A percentile compares a stretch with the other conserved stretches of the same genome.
phyloP scores from a whole-genome alignment of 2,113 vertebrate genomes.

The Misgurnus mizolepis region DNA sequence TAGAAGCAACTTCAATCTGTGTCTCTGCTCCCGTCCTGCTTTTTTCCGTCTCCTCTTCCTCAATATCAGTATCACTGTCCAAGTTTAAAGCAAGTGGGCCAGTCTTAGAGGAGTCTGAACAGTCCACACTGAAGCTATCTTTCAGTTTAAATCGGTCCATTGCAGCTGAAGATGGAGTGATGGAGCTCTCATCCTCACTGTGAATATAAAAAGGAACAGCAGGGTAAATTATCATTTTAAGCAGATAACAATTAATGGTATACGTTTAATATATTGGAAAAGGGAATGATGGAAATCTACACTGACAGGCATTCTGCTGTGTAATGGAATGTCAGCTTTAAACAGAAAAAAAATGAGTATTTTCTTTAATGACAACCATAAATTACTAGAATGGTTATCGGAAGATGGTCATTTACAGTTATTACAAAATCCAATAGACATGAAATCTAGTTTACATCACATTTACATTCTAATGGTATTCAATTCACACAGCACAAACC shows the following conservation, averaged over 20 bases:
- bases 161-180: constrained; percentile 60
- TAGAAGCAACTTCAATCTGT: background rate
- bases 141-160: constrained; percentile 53
- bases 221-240: background rate
- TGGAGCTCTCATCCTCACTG: constrained; percentile 73
- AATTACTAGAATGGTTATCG: no score
- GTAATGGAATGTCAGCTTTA: no score
- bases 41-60: constrained; percentile 50
- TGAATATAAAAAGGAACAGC: constrained; percentile 36
- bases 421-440: no score
- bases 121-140: constrained; percentile 49
- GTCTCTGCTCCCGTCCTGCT: constrained; percentile 1
- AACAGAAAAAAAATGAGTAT: background rate
- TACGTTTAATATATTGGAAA: background rate
- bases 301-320: background rate
- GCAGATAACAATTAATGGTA: background rate
- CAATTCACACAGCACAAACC: no score
- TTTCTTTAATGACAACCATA: no score
- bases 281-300: background rate
- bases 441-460: no score
- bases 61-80: constrained; percentile 70
- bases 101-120: constrained; percentile 17
- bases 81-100: constrained; percentile 57
- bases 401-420: no score
- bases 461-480: no score